Percentiles rank a stretch among this genome's conserved stretches.
These are phyloP conservation scores for Yponomeuta malinellus DNA, from an alignment of 2,888 invertebrate species.

Conservation along the genomic window DNA sequence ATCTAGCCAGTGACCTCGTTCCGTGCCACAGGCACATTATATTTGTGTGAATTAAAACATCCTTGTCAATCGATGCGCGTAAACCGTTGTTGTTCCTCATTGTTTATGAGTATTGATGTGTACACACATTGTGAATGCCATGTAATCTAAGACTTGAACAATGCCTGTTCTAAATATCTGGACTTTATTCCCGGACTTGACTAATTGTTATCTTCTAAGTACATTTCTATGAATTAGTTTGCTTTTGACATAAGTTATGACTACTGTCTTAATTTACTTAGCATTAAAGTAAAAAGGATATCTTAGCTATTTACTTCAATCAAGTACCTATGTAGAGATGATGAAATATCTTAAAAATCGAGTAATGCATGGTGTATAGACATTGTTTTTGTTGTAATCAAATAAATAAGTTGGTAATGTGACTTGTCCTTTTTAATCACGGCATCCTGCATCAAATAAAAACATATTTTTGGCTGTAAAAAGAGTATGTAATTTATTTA, in stretches of 20 bases:
- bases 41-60: not conserved
- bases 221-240: not conserved
- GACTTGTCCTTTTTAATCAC: conserved; percentile 20
- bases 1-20: conserved; percentile 9
- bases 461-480: conserved; percentile 45
- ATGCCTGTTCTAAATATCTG: not conserved
- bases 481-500: conserved; percentile 67
- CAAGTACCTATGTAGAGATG: not conserved
- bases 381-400: conserved; percentile 30
- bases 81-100: not conserved
- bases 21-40: not conserved
- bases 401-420: conserved; percentile 29
- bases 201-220: not conserved
- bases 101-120: not conserved
- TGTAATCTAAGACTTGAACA: not conserved
- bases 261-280: not conserved
- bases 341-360: conserved; percentile 20
- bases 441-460: not conserved
- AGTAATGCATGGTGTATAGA: conserved; percentile 32
- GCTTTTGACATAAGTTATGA: not conserved
- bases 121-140: too few species aligned
- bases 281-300: conserved; percentile 1
- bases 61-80: not conserved
- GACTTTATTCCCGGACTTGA: not conserved
- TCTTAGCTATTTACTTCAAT: conserved; percentile 4